Base-by-base conservation (phyloP, 2,113 vertebrate genomes). In the Hyperoodon ampullatus region DNA sequence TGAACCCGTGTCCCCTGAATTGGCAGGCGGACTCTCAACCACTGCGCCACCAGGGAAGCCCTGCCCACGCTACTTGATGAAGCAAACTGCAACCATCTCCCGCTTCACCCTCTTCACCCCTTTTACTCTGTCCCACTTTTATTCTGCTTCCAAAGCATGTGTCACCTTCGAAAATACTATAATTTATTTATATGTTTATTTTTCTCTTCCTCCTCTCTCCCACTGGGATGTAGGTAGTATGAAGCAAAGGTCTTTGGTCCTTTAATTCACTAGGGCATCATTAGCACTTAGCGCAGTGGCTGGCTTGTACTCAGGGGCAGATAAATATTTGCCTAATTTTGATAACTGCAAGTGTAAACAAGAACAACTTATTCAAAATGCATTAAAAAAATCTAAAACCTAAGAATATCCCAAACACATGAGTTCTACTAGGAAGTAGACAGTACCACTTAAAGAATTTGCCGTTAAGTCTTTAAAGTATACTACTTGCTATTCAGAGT, bases 91-190 rank as follows among this genome's bases (percentile, higher is more conserved):
- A 16, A 19, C 5, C 12, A 1, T 60, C 26, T 4, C 58, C 53
- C 13, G 14, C 1, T 0, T 1, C 0, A 21, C 3, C 4, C 3
- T 53, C 23, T 55, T 44, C 35, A 8, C 2, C 14, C 7, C 21
- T 14, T 42, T 24, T 5, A 8, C 35, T 10, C 5, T 28, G 19
- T 10, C 19, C 44, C 78, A 23, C 11, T 47, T 84, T 19, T 19
- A 24, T 72, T 71, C 55, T 80, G 2, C n/a, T 55, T 66, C n/a
- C 33, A 53, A 89, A 58, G 33, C 33, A 8, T 68, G 0, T 9
- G n/a, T 30, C 28, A 42, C 21, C 30, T 55, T 74, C 39, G 50
- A 68, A 83, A 42, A 60, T n/a, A 2, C 14, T n/a, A 23, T 66
- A 19, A 50, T 53, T 55, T 60, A 75, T 10, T 53, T 50, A 24